A percentile compares a stretch with the other conserved stretches of the same genome.
Evolutionary conservation across 2,888 invertebrate species (phyloP).

Genomic region (Nymphalis polychloros): DNA sequence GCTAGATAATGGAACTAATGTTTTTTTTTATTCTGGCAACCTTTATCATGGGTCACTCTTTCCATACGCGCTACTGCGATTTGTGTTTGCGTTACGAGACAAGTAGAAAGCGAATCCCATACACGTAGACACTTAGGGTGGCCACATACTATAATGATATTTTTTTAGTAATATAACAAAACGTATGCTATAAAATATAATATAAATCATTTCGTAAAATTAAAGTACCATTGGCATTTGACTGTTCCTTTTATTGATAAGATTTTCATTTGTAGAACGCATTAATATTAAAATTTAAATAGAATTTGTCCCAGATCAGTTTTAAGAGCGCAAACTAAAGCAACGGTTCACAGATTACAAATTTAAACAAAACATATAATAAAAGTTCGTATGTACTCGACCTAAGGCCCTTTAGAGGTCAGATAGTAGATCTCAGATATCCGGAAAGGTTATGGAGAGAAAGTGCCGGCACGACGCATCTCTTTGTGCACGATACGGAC

Average conservation of each 20-base stretch:
- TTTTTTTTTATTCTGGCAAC: constrained; percentile 19
- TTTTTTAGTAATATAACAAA: background rate
- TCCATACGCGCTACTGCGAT: constrained; percentile 30
- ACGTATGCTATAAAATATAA: no score
- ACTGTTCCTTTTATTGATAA: no score
- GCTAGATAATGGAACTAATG: background rate
- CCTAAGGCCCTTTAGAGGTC: constrained; percentile 54
- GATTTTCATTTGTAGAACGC: no score
- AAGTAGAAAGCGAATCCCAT: constrained; percentile 56
- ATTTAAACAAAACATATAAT: background rate
- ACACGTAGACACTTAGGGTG: background rate
- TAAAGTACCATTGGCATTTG: no score
- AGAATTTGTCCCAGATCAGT: no score
- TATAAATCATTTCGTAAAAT: no score
- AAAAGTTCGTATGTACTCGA: constrained; percentile 30
- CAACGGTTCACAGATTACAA: no score
- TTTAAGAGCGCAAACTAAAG: no score
- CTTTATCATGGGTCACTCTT: constrained; percentile 34
- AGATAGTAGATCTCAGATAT: constrained; percentile 56
- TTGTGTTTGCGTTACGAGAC: constrained; percentile 37
- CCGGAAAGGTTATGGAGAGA: constrained; percentile 72
- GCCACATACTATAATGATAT: background rate
- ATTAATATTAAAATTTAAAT: no score
- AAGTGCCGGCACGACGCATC: constrained; percentile 62
- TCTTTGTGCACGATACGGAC: constrained; percentile 49